Evolutionary conservation across 1,140 invertebrate genomes (phyloP), one percentile per base, ranked within the genome.

Genomic region (Spodoptera frugiperda): DNA sequence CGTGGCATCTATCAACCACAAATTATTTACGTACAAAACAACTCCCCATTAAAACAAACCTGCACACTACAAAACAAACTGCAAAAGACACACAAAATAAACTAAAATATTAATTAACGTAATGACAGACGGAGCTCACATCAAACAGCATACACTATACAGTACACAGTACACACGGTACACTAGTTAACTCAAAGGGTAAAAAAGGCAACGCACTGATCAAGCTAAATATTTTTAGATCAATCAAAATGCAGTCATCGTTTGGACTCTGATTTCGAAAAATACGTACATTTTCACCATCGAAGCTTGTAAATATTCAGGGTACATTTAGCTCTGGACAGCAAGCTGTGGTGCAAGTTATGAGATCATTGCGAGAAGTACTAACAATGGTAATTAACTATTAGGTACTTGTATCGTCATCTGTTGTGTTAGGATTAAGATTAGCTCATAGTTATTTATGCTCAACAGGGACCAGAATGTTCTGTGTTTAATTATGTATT

Each of bases 251-350:
- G 46, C 19, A 67, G 44, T 17, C 21, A 68, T 53, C 21, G 65
- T 48, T 5, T 68, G 48, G 19, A n/a, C 48, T 30, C 21, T 68
- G 65, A 68, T 68, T 68, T 51, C 48, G 65, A 53, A 53, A 68
- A 68, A 68, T 68, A 53, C 65, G 65, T 11, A 51, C 46, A 30
- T 68, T 46, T 46, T 11, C 44, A 68, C 49, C 25, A 48, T 67
- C 63, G 21, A 63, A 25, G 8, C 48, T 25, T 68, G 65, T 68
- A 68, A 68, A 68, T 68, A 68, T 68, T 68, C 65, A 68, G 65
- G 65, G 65, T 68, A 68, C 65, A 68, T 68, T 68, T 68, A 68
- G 65, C 65, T 51, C 49, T 68, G 65, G 65, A 68, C 49, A 53
- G 46, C 10, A 5, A 3, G 8, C 11, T 15, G 46, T 68, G 65